Base-by-base conservation (phyloP, 2,888 invertebrate genomes). In the Sthenelais limicola region DNA sequence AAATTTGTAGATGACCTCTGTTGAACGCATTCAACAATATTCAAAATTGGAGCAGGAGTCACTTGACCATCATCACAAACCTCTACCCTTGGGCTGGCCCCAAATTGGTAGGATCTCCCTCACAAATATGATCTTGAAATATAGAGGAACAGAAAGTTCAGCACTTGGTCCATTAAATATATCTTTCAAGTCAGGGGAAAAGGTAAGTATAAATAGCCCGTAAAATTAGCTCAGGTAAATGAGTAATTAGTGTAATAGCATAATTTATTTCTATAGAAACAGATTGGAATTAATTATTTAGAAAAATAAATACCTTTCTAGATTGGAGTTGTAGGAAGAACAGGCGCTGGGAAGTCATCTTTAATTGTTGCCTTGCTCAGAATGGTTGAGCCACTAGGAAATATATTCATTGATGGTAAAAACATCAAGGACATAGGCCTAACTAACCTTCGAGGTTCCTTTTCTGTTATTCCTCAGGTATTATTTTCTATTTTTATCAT, bases 1-100 rank as follows among this genome's bases (percentile, higher is more conserved):
- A n/a, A n/a, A n/a, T n/a, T n/a, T n/a, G n/a, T n/a, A 56, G 56
- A 56, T 56, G 56, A 56, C 56, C 12, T 56, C 56, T 30, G 56
- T 56, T 28, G 32, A 56, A 56, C 1, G 56, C 5, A 56, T 56
- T 15, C 28, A 30, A 33, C 56, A 56, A 21, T 56, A 33, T 56
- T 5, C 30, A 3, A 56, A 12, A 28, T 3, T 56, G 2, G 56
- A 56, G 32, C 30, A 30, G 32, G 56, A 56, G 18, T 32, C 56
- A 9, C 56, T 33, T 28, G 56, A 28, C 15, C 56, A 32, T 28
- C 12, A 32, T 3, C n/a, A 1, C 30, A 12, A 33, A 3, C 5
- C n/a, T 15, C 56, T 33, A 4, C 32, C 56, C 15, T 1, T 2
- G 12, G 30, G 21, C 5, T 56, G 56, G 56, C 56, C 30, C 2